phyloP scores from a whole-genome alignment of 2,113 vertebrate species.

The Rhineura floridana region DNA sequence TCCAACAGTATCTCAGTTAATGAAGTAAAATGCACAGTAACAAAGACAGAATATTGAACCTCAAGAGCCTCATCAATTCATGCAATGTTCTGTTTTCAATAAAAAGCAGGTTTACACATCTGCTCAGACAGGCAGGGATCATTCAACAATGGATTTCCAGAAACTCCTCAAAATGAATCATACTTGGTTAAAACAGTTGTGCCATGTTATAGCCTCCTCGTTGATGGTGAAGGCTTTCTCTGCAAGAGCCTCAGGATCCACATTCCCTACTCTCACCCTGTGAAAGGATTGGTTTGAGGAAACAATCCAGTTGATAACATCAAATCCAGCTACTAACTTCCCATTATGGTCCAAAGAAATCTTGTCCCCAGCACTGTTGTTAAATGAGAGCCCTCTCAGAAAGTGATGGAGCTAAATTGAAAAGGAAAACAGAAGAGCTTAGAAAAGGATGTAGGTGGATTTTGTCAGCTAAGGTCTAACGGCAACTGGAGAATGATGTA shows the following conservation, averaged over 20 bases:
- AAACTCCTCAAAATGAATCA: background rate
- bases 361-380: background rate
- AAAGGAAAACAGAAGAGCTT: background rate
- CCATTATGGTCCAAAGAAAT: background rate
- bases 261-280: background rate
- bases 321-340: background rate
- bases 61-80: too few relatives aligned
- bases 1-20: too few relatives aligned
- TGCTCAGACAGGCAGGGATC: too few relatives aligned
- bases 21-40: too few relatives aligned
- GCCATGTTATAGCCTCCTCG: background rate
- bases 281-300: background rate
- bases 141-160: too few relatives aligned
- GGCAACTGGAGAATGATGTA: too few relatives aligned
- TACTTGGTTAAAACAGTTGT: background rate
- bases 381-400: background rate
- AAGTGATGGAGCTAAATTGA: background rate
- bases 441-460: too few relatives aligned
- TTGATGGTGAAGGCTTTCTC: background rate
- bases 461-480: too few relatives aligned
- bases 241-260: background rate
- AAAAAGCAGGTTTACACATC: too few relatives aligned
- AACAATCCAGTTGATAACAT: constrained; percentile 8
- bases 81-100: too few relatives aligned
- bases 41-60: too few relatives aligned